A percentile compares a stretch with the other conserved stretches of the same genome.
These are phyloP conservation scores for Lates calcarifer DNA, from an alignment of 2,113 vertebrate genomes.

Conservation along the genomic window DNA sequence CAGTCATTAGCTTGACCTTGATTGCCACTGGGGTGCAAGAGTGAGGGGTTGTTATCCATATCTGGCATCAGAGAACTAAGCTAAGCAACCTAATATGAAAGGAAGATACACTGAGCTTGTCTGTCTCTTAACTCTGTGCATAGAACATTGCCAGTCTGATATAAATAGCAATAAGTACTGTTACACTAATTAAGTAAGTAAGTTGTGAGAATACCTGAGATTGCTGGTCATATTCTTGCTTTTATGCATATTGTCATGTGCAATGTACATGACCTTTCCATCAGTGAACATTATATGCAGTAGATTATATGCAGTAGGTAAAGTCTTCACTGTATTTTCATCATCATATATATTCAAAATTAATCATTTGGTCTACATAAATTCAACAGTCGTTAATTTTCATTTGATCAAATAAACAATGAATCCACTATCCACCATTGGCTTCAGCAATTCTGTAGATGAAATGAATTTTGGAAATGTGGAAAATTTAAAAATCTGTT, in stretches of 20 bases:
- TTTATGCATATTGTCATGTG: background rate
- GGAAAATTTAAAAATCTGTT: background rate
- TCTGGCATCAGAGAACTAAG: background rate
- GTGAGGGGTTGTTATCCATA: constrained; percentile 26
- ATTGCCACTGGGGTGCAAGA: background rate
- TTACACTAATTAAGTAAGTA: background rate
- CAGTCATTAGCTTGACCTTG: constrained; percentile 68
- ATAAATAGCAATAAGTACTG: background rate
- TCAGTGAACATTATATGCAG: background rate
- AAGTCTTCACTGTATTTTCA: background rate
- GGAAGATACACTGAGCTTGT: background rate
- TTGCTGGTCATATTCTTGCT: rapidly evolving
- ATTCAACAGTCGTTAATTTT: background rate
- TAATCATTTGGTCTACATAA: background rate
- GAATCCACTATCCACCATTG: background rate
- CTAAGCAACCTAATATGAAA: constrained; percentile 16
- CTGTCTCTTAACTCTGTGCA: constrained; percentile 1
- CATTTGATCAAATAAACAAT: background rate
- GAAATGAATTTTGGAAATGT: background rate
- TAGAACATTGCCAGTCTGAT: background rate
- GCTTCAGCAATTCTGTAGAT: background rate
- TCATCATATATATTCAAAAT: background rate
- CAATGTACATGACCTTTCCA: background rate
- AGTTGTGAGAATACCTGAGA: background rate
- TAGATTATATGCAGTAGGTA: background rate